These are phyloP conservation scores for Nothura maculosa DNA, from an alignment of 2,797 vertebrate species.

Conservation along the genomic window DNA sequence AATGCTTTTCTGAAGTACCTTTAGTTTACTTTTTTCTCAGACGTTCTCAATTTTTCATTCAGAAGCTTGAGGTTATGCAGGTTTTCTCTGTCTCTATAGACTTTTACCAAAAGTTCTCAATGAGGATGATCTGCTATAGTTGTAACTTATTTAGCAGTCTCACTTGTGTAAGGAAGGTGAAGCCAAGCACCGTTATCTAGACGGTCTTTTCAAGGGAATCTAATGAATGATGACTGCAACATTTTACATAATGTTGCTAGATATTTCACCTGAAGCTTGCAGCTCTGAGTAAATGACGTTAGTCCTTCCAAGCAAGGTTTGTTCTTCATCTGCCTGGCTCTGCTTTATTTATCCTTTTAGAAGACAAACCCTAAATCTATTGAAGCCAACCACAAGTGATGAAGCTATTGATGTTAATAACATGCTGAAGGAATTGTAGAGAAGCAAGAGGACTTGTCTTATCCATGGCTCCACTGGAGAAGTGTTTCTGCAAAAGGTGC, in stretches of 20 bases:
- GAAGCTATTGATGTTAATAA: neutral
- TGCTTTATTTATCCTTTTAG: neutral
- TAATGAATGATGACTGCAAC: neutral
- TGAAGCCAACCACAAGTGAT: neutral
- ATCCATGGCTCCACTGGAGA: neutral
- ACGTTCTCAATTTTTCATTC: constrained; percentile 24
- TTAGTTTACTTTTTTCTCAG: neutral
- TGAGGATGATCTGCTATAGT: neutral
- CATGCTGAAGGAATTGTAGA: neutral
- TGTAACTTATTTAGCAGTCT: neutral
- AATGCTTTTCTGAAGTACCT: neutral
- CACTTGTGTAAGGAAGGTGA: neutral
- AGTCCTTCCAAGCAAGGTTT: neutral
- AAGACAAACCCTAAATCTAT: neutral
- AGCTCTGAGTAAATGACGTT: neutral
- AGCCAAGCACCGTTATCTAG: neutral
- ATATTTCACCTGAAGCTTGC: neutral
- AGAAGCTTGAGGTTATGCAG: neutral
- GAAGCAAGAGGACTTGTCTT: neutral
- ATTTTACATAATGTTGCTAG: neutral
- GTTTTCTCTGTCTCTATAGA: neutral
- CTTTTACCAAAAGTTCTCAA: neutral
- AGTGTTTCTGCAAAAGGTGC: neutral
- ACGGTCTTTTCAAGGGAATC: neutral
- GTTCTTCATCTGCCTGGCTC: neutral